Conservation (phyloP, 2,113 vertebrate species). For the Sakesphorus luctuosus region DNA sequence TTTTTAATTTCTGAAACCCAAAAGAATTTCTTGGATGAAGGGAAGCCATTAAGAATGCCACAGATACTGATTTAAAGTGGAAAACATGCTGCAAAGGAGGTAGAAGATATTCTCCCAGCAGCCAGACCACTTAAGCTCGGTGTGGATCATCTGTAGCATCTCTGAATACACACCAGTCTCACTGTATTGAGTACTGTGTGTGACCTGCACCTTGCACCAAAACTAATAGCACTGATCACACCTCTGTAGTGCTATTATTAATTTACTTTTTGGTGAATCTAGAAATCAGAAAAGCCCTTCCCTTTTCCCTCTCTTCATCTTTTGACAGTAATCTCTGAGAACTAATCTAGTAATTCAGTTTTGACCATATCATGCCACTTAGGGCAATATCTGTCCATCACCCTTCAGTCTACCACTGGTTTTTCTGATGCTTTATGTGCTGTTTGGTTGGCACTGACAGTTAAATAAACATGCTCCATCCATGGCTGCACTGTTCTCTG, state of each 20-base stretch:
- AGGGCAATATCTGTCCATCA: not conserved
- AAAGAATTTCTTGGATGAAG: not conserved
- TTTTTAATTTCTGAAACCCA: not conserved
- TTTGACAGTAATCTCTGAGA: not conserved
- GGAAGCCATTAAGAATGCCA: not conserved
- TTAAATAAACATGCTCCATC: not conserved
- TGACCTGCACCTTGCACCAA: not conserved
- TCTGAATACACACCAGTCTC: not conserved
- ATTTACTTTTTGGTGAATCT: not conserved
- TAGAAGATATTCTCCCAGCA: not conserved
- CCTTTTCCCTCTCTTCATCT: not conserved
- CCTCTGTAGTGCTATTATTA: not conserved
- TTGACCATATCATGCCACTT: not conserved
- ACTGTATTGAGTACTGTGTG: not conserved
- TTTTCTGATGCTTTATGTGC: not conserved
- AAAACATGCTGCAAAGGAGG: rapidly evolving
- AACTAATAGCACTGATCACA: not conserved
- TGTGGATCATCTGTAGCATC: not conserved
- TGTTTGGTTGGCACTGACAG: not conserved
- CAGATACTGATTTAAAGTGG: not conserved
- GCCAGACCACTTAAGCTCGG: not conserved
- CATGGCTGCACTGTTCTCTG: not conserved
- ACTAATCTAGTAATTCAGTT: not conserved
- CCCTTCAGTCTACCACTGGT: not conserved
- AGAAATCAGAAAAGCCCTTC: not conserved